Base-by-base conservation (phyloP, 2,113 vertebrate species). In the Hirundichthys speculiger region DNA sequence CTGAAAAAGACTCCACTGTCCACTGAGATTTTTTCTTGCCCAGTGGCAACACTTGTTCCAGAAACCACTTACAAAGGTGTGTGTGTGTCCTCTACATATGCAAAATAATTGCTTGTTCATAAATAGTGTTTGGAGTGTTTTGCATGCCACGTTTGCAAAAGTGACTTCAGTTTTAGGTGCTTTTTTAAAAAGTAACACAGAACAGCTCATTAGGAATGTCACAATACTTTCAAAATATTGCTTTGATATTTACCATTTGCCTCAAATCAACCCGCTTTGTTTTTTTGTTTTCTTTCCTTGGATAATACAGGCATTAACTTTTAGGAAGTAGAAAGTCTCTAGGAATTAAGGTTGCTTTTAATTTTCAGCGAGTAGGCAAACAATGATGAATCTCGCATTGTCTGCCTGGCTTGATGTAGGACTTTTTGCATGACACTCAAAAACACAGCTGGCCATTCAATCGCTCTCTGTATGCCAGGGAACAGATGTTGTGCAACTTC, bases 401-500 rank as follows among this genome's bases (percentile, higher is more conserved):
- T 63, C 30, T 24, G 64, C 27, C 41, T 76, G 57, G 14, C 47
- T 82, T 63, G 19, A 67, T 21, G n/a, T 16, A 40, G 14, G 25
- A 38, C 39, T 61, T 69, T 76, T 56, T 77, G 60, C 39, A 60
- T 53, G 40, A 58, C 75, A 72, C 69, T 77, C 54, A 34, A 20
- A 66, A 66, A 71, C 80, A 77, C 87, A 87, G 84, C 82, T 84
- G 85, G 80, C 55, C 82, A 84, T 79, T 84, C 66, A 70, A 62
- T 82, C 79, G 47, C 42, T 56, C 50, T 71, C 58, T 70, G 61
- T 56, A 78, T 70, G 80, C 83, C 77, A 84, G 86, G 75, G 72
- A 85, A 80, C 83, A 91, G 80, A 89, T 85, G 82, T 90, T 89
- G 83, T 74, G 84, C 83, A 90, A 90, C 86, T 88, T 91, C 88